These are phyloP conservation scores for Pachycephus smyrnensis DNA, from an alignment of 2,888 invertebrate genomes.

Conservation along the genomic window DNA sequence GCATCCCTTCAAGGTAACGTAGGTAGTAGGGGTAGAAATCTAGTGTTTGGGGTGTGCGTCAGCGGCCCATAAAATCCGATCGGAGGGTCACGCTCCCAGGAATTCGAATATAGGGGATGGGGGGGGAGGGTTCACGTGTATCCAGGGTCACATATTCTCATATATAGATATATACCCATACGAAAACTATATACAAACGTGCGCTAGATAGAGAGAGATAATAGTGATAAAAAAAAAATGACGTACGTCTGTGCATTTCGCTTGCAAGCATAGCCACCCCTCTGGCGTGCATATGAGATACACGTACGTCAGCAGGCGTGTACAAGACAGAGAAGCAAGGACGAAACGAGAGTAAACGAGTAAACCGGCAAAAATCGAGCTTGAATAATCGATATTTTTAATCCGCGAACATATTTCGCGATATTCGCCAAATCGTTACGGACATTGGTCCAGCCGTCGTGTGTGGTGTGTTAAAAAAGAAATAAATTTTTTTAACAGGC, in stretches of 20 bases:
- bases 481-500: no score
- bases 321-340: no score
- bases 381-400: slow-evolving; percentile 4
- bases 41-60: not conserved
- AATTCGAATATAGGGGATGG: not conserved
- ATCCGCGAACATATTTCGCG: slow-evolving; percentile 3
- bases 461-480: no score
- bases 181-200: no score
- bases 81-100: not conserved
- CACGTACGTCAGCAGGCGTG: no score
- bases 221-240: no score
- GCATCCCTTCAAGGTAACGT: not conserved
- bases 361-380: not conserved
- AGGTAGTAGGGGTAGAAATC: not conserved
- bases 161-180: no score
- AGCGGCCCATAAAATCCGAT: slow-evolving; percentile 2
- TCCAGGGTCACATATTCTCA: no score
- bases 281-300: not conserved
- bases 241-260: no score
- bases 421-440: not conserved
- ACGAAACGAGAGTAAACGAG: not conserved
- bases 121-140: no score
- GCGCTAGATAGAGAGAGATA: no score
- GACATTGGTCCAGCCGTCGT: no score
- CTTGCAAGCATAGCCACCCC: not conserved